A percentile compares a stretch with the other conserved stretches of the same genome.
phyloP scores from a whole-genome alignment of 2,113 vertebrate species.

The Glaucomys volans region DNA sequence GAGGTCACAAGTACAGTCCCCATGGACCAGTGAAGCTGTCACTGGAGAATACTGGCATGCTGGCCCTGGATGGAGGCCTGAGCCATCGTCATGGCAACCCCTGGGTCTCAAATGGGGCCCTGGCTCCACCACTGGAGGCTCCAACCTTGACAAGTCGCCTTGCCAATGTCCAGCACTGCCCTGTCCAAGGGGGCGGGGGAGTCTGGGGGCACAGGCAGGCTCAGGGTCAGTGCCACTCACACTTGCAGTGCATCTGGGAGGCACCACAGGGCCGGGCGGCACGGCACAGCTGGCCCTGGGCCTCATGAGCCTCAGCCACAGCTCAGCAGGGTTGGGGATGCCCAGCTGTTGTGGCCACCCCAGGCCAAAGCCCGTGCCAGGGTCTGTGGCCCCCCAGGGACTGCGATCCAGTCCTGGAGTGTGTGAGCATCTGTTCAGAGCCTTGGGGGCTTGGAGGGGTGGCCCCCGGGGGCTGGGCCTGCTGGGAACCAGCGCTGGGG shows the following conservation, averaged over 20 bases:
- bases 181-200: background rate
- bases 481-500: background rate
- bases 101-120: background rate
- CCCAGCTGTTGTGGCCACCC: background rate
- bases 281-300: slow-evolving; percentile 4
- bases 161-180: background rate
- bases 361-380: background rate
- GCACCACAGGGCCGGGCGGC: background rate
- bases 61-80: background rate
- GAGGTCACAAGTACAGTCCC: slow-evolving; percentile 57
- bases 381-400: background rate
- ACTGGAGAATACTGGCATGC: background rate
- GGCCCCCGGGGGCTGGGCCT: background rate
- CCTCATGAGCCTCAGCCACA: background rate
- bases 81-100: slow-evolving; percentile 42
- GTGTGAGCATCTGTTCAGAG: slow-evolving; percentile 30
- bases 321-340: background rate
- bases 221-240: background rate
- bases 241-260: background rate
- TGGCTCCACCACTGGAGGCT: background rate
- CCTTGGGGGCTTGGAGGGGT: background rate
- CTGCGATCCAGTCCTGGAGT: background rate
- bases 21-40: background rate
- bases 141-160: background rate
- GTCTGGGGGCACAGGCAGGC: rapidly evolving